Conservation (phyloP, 2,113 vertebrate species). For the Charadrius vociferus region DNA sequence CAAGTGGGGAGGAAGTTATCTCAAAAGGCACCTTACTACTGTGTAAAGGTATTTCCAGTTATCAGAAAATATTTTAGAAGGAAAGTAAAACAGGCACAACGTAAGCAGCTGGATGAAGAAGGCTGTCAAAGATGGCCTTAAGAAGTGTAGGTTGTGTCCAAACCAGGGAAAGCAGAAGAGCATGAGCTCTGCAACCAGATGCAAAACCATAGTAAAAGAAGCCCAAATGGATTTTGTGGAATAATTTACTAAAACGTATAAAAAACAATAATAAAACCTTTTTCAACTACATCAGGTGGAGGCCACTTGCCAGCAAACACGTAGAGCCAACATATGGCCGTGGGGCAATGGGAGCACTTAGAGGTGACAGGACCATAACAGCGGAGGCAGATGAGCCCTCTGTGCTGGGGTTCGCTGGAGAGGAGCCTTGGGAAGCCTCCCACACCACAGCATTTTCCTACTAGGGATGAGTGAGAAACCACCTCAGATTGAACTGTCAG, state of each 20-base stretch:
- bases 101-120: background rate
- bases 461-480: background rate
- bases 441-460: background rate
- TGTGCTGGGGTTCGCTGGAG: background rate
- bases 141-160: background rate
- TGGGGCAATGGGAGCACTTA: background rate
- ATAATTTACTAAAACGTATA: background rate
- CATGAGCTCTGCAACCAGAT: background rate
- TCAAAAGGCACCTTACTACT: background rate
- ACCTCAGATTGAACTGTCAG: conserved; percentile 9
- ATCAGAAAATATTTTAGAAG: background rate
- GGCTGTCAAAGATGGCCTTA: background rate
- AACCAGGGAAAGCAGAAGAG: background rate
- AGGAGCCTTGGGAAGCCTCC: background rate
- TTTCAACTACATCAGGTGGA: background rate
- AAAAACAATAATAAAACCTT: background rate
- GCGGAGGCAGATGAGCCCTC: rapidly evolving
- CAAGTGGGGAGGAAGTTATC: background rate
- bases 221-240: background rate
- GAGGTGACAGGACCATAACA: background rate
- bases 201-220: background rate
- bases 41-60: background rate
- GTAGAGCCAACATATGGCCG: background rate
- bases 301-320: background rate
- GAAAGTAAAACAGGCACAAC: background rate